These are phyloP conservation scores for Eptatretus atami DNA, from an alignment of 2,797 vertebrate species.

Conservation along the genomic window DNA sequence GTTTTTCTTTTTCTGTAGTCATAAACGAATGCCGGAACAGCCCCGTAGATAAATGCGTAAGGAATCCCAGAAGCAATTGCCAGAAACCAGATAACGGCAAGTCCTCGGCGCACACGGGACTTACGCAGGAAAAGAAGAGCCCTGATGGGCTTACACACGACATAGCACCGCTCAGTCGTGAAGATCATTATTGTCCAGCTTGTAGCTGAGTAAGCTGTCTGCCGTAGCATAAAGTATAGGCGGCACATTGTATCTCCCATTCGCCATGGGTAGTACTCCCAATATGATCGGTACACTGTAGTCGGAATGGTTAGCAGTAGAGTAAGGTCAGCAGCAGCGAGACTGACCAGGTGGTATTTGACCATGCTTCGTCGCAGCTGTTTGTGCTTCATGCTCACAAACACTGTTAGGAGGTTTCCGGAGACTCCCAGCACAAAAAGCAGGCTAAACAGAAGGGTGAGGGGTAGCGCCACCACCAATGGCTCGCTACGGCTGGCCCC, in stretches of 20 bases:
- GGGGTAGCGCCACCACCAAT: conserved; percentile 17
- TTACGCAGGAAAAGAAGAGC: conserved; percentile 21
- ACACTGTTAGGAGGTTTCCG: conserved; percentile 18
- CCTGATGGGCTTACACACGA: conserved; percentile 33
- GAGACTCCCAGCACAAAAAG: conserved; percentile 21
- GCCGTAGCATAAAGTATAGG: conserved; percentile 26
- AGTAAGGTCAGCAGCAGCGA: conserved; percentile 18
- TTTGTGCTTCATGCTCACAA: conserved; percentile 19
- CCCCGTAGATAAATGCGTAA: conserved; percentile 24
- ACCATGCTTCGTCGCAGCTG: conserved; percentile 24
- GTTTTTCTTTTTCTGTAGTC: conserved; percentile 19
- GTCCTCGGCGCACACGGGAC: conserved; percentile 16
- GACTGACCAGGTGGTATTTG: conserved; percentile 21
- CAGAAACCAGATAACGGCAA: conserved; percentile 20
- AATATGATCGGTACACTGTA: conserved; percentile 28
- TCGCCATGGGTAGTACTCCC: conserved; percentile 31
- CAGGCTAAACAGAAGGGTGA: conserved; percentile 25
- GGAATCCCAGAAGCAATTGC: conserved; percentile 21
- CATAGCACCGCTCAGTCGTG: conserved; percentile 22
- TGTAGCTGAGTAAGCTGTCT: conserved; percentile 27
- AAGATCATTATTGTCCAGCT: conserved; percentile 30
- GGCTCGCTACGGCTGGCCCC: conserved; percentile 21
- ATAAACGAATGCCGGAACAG: conserved; percentile 20
- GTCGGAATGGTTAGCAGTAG: conserved; percentile 25
- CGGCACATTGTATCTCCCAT: conserved; percentile 21